Conservation (phyloP, 1,140 invertebrate genomes). For the Drosophila ironensis region DNA sequence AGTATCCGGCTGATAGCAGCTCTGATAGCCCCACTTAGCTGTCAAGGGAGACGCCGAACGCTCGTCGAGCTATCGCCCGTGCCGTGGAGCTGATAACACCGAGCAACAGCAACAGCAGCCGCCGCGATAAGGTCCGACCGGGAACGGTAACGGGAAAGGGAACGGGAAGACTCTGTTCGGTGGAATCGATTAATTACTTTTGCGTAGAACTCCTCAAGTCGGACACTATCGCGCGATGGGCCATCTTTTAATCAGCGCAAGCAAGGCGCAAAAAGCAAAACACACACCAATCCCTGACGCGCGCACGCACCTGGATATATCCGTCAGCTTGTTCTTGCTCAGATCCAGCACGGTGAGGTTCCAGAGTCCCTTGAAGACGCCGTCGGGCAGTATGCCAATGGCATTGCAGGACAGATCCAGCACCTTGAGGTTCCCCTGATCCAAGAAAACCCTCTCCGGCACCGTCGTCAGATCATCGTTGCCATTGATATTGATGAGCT, state of each 20-base stretch:
- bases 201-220: conserved; percentile 11
- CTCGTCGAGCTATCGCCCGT: conserved; percentile 11
- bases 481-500: conserved; percentile 83
- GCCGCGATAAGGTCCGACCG: not conserved
- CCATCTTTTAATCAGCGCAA: conserved; percentile 65
- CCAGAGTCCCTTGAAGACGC: conserved; percentile 83
- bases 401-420: conserved; percentile 84
- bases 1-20: conserved; percentile 6
- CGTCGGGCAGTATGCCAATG: conserved; percentile 82
- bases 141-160: conserved; percentile 19
- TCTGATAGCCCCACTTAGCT: conserved; percentile 32
- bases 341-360: conserved; percentile 83
- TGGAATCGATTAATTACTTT: conserved; percentile 47
- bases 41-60: conserved; percentile 14
- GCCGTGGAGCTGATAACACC: conserved; percentile 19
- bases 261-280: conserved; percentile 13
- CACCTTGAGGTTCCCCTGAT: conserved; percentile 83
- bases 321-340: conserved; percentile 82
- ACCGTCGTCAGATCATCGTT: conserved; percentile 83
- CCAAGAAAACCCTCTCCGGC: conserved; percentile 83
- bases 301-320: conserved; percentile 56
- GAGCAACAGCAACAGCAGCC: conserved; percentile 19
- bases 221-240: conserved; percentile 82
- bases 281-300: not conserved
- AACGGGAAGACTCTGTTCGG: conserved; percentile 5